Percentiles rank a stretch among this genome's conserved stretches.
These are phyloP conservation scores for Acanthosepion esculentum DNA, from an alignment of 2,888 invertebrate genomes.

Conservation along the genomic window DNA sequence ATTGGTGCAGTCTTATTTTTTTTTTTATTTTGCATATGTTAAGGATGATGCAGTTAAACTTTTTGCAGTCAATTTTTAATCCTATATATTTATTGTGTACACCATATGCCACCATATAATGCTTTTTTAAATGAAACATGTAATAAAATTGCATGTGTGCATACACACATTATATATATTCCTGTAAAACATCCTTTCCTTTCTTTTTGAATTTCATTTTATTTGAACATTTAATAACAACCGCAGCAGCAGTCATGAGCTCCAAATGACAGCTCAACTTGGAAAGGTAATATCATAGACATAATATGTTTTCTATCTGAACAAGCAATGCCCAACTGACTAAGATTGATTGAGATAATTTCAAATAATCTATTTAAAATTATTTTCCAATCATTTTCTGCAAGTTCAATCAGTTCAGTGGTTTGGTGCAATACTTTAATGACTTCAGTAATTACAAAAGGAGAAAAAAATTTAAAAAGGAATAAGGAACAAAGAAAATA, in stretches of 20 bases:
- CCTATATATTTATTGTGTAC: too few relatives aligned
- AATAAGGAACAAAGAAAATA: not conserved
- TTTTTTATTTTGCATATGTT: too few relatives aligned
- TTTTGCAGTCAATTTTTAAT: too few relatives aligned
- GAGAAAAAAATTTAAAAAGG: not conserved
- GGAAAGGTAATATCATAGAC: slow-evolving; percentile 8
- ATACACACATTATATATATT: not conserved
- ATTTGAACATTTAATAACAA: too few relatives aligned
- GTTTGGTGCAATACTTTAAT: slow-evolving; percentile 11
- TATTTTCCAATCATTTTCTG: slow-evolving; percentile 33
- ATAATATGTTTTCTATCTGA: slow-evolving; percentile 33
- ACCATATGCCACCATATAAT: too few relatives aligned
- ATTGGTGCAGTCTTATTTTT: too few relatives aligned
- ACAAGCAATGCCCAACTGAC: not conserved
- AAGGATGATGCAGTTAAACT: too few relatives aligned
- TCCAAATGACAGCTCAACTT: not conserved
- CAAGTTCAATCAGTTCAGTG: slow-evolving; percentile 22
- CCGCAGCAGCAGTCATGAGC: not conserved
- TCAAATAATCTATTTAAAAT: slow-evolving; percentile 33
- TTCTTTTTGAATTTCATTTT: too few relatives aligned
- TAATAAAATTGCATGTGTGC: not conserved
- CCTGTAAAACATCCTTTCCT: not conserved
- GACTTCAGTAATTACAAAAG: not conserved
- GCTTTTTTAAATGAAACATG: too few relatives aligned
- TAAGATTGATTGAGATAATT: slow-evolving; percentile 33